Evolutionary conservation across 2,797 vertebrate species (phyloP).

Genomic region (Zenarchopterus dispar): DNA sequence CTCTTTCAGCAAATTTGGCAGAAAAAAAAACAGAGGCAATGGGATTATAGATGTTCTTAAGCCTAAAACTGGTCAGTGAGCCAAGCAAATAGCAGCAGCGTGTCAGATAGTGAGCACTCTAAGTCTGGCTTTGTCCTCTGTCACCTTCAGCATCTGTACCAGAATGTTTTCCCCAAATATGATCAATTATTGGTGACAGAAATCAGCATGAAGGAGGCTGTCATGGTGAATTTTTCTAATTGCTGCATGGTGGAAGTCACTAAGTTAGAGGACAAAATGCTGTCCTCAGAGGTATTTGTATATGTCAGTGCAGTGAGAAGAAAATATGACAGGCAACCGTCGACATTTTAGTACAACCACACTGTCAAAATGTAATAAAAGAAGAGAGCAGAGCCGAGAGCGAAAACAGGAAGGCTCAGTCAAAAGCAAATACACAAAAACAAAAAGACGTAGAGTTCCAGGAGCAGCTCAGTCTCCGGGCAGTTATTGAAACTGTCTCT

Average conservation of each 20-base stretch:
- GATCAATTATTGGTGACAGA: conserved; percentile 65
- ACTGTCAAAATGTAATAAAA: conserved; percentile 33
- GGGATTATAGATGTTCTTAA: conserved; percentile 36
- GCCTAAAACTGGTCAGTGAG: conserved; percentile 23
- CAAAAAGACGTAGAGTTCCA: conserved; percentile 17
- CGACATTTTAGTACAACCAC: conserved; percentile 2
- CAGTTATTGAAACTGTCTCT: too few relatives aligned
- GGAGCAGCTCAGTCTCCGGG: neutral
- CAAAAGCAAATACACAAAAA: conserved; percentile 33
- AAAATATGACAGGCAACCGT: neutral
- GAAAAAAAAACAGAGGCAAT: conserved; percentile 1
- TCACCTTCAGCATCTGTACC: conserved; percentile 51
- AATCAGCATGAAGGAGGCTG: conserved; percentile 54
- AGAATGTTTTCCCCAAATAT: conserved; percentile 53
- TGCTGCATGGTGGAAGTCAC: conserved; percentile 18
- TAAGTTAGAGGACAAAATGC: conserved; percentile 7
- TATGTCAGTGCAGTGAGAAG: neutral
- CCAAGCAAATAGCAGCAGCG: conserved; percentile 23
- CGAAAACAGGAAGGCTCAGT: conserved; percentile 2
- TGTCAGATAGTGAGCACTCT: conserved; percentile 21
- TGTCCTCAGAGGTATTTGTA: neutral
- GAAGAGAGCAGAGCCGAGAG: conserved; percentile 15
- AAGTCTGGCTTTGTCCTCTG: conserved; percentile 50
- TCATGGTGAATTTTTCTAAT: conserved; percentile 46
- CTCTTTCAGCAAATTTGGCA: conserved; percentile 24